Base-by-base conservation (phyloP, 2,888 invertebrate genomes). In the Orthosia gothica region DNA sequence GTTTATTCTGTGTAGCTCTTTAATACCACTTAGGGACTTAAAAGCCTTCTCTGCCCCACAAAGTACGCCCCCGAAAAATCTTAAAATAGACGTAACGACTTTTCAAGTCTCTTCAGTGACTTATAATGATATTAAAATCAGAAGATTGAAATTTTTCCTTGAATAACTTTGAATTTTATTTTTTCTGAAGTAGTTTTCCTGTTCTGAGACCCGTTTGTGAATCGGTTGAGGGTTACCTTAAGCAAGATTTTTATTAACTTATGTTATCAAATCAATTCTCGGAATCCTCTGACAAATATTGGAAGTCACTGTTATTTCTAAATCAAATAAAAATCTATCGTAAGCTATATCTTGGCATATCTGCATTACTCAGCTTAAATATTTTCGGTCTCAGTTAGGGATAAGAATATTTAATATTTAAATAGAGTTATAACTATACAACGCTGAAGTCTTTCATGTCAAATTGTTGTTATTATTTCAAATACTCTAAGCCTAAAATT, bases 71-170 rank as follows among this genome's bases (percentile, higher is more conserved):
- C 64, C 82, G 66, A 82, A 81, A 73, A 62, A 65, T 81, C 84
- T 72, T 70, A 82, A 84, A 81, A 84, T 79, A 84, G 79, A 64
- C 76, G 45, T 59, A 81, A 74, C 64, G 72, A 72, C 71, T 72
- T 76, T 20, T 57, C 18, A 78, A 74, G 76, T 55, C 40, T 74
- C 58, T 62, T 73, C 68, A 65, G 70, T 26, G 69, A 70, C 74
- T 80, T 75, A 69, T 74, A 78, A 83, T 71, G 73, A 68, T 62
- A 74, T 78, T 75, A 81, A 76, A 78, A 81, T 69, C 26, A 68
- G 72, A 63, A 61, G 23, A 83, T 83, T 74, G 45, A 68, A 75
- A 49, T 55, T 69, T 61, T 74, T 64, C 45, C 72, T 61, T 47
- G 13, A 20, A 32, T 16, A 40, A 16, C 18, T 67, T 67, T 65